Base-by-base conservation (phyloP, 2,797 vertebrate species). In the Podargus strigoides region DNA sequence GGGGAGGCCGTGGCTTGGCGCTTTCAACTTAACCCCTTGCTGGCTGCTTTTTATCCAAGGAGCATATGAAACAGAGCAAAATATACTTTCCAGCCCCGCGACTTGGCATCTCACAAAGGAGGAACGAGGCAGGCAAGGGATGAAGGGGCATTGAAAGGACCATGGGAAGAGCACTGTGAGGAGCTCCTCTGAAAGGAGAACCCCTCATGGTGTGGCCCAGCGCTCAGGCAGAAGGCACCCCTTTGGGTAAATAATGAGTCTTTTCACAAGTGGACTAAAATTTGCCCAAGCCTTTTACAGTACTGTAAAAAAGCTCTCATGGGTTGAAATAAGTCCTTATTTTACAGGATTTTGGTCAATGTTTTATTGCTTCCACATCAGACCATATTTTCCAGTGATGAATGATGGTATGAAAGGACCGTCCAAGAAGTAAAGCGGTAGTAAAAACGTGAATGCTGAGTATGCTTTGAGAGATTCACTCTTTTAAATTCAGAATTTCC, bases 1-100 rank as follows among this genome's bases (percentile, higher is more conserved):
- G 15, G 49, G 78, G 83, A 78, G 26, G 92, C 92, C 94, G 88
- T 41, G 20, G 60, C 76, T 60, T 89, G 58, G 30, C 70, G 55
- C 85, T 95, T 90, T 88, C 82, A 82, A 32, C 64, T 96, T 97
- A 97, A 97, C 96, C 85, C 95, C 44, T 95, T 95, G 26, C 68
- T 90, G 49, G 14, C 86, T 94, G 22, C 44, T 60, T 47, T 79
- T 88, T 55, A 75, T 70, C 37, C 10, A 6, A 39, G 28, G 49
- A 60, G 30, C 3, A 0, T 4, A 16, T 46, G 39, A 92, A 91
- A 32, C 11, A 30, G 56, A 81, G 55, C 47, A 77, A 69, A 92
- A 70, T 6, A 3, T 26, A 4, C 39, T 62, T 44, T 28, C 24
- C 75, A 88, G 47, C 41, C 39, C 30, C 21, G 42, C 8, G 5